Base-by-base conservation (phyloP, 2,797 vertebrate species). In the Phrynocephalus forsythii region DNA sequence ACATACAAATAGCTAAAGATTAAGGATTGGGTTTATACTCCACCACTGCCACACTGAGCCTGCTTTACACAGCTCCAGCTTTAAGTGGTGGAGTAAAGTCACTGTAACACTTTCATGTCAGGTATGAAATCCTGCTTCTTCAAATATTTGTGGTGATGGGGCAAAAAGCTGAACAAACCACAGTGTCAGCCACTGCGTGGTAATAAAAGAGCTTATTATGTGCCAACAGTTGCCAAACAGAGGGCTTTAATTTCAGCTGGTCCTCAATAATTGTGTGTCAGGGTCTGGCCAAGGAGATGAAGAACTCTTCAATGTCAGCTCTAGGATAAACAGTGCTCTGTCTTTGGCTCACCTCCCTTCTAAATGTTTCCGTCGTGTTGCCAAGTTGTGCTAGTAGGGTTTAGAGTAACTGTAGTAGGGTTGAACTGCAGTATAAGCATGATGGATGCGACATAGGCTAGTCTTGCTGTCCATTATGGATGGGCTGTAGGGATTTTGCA, bases 181-280 rank as follows among this genome's bases (percentile, higher is more conserved):
- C 76, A 79, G 8, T 8, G 33, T 50, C 44, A 85, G 44, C 66
- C 44, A 33, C 11, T 10, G 22, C 18, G 44, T 24, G 67, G 28
- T 79, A 69, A 60, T n/a, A 79, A 72, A 86, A 26, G 38, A 79
- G 56, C 26, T 30, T 28, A 48, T 50, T n/a, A 66, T 26, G 48
- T 5, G 22, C 13, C n/a, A 6, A 63, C 38, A 24, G 16, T 9
- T 71, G 28, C 28, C 33, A 60, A 44, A n/a, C 18, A 38, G 77
- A n/a, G 24, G 67, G 30, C 76, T 86, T 86, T 72, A 60, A 72
- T 60, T 72, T 72, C 67, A 44, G 24, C 56, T 79, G 77, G 67
- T 6, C 66, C 24, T 20, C 33, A 44, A 38, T n/a, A 48, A 85
- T n/a, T n/a, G 60, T 18, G 9, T 77, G 60, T 11, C 56, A 50